Conservation (phyloP, 2,797 vertebrate species). For the Malurus leucopterus region DNA sequence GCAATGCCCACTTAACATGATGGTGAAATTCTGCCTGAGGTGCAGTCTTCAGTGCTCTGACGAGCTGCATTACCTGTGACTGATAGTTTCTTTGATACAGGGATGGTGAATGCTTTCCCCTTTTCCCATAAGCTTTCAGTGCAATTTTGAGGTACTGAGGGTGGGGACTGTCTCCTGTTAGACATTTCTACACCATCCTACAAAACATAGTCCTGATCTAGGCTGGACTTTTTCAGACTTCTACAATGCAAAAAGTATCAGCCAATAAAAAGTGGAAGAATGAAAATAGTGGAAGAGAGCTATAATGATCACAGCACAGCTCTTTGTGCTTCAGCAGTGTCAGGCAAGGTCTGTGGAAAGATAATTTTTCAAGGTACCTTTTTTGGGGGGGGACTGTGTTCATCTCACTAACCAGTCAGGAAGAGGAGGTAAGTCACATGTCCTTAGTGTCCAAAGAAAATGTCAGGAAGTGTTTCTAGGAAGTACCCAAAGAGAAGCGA, state of each 20-base stretch:
- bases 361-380: not conserved
- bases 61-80: not conserved
- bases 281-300: not conserved
- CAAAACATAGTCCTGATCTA: accelerated
- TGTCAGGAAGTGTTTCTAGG: not conserved
- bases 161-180: not conserved
- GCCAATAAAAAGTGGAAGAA: not conserved
- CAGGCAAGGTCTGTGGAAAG: not conserved
- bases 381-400: not conserved
- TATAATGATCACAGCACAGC: not conserved
- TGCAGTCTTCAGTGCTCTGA: not conserved
- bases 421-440: not conserved
- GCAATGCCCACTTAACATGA: not conserved
- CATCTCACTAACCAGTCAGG: not conserved
- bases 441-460: not conserved
- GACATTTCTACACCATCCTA: not conserved
- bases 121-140: not conserved
- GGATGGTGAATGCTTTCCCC: not conserved
- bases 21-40: not conserved
- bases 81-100: not conserved
- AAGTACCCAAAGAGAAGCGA: not conserved
- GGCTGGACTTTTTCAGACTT: not conserved
- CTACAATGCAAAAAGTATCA: not conserved
- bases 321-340: not conserved
- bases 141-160: not conserved